A percentile compares a stretch with the other conserved stretches of the same genome.
Conservation (phyloP, 2,113 vertebrate species). For the Salvelinus fontinalis region DNA sequence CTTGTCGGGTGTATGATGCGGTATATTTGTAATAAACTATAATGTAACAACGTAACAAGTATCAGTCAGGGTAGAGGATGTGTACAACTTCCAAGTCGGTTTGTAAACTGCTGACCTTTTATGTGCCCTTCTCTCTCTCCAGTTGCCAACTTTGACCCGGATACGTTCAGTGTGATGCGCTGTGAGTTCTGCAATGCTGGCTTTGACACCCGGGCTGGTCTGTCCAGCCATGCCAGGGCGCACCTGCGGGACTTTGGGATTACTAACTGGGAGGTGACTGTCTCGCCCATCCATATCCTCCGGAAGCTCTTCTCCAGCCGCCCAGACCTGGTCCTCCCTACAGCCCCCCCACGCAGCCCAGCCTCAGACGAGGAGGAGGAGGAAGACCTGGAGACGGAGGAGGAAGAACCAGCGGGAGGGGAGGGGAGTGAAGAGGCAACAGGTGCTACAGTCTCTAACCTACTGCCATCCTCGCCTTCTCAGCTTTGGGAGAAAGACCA, state of each 20-base stretch:
- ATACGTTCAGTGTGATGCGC: constrained; percentile 95
- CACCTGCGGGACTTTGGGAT: constrained; percentile 95
- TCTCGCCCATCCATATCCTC: constrained; percentile 92
- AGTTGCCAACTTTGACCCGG: constrained; percentile 95
- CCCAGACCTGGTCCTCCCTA: constrained; percentile 78
- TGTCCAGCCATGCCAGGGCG: constrained; percentile 93
- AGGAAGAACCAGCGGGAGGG: constrained; percentile 48
- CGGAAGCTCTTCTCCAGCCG: constrained; percentile 89
- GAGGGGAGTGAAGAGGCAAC: constrained; percentile 40
- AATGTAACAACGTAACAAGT: neutral
- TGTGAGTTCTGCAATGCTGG: constrained; percentile 97
- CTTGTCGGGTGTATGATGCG: neutral
- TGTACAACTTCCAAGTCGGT: too few species aligned
- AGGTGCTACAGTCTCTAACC: constrained; percentile 26
- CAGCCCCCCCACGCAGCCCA: constrained; percentile 62
- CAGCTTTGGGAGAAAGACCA: constrained; percentile 45
- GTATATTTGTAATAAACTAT: neutral
- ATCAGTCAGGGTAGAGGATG: too few species aligned
- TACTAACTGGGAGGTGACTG: constrained; percentile 95
- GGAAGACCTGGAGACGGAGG: constrained; percentile 51
- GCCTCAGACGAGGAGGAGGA: constrained; percentile 41
- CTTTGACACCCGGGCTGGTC: constrained; percentile 91
- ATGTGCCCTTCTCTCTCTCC: constrained; percentile 23
- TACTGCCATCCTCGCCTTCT: constrained; percentile 28
- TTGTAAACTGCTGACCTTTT: neutral